Percentiles rank a stretch among this genome's conserved stretches.
phyloP scores from a whole-genome alignment of 2,113 vertebrate genomes.

The Scatophagus argus region DNA sequence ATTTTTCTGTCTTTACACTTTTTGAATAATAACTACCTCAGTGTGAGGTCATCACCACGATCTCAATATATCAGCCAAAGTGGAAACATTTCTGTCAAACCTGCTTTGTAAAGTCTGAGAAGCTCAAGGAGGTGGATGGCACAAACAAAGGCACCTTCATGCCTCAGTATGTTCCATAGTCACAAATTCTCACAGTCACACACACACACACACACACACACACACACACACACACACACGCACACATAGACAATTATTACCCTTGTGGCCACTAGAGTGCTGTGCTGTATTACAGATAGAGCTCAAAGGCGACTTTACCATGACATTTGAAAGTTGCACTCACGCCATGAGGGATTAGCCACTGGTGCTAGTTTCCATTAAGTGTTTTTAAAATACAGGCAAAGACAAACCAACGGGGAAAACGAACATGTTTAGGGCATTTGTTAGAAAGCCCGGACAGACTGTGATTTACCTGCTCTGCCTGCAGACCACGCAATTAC shows the following conservation, averaged over 20 bases:
- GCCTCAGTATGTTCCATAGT: conserved; percentile 4
- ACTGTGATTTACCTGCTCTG: conserved; percentile 21
- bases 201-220: conserved; percentile 36
- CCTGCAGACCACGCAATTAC: neutral
- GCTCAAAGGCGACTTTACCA: conserved; percentile 56
- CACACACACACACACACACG: conserved; percentile 31
- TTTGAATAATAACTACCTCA: conserved; percentile 25
- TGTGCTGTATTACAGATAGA: conserved; percentile 84
- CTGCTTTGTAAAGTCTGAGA: conserved; percentile 55
- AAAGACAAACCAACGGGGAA: conserved; percentile 25
- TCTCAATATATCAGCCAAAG: conserved; percentile 59
- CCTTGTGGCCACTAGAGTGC: conserved; percentile 86
- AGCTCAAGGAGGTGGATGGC: conserved; percentile 25
- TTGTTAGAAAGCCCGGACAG: conserved; percentile 22
- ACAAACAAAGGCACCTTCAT: conserved; percentile 45
- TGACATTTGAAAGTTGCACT: conserved; percentile 64
- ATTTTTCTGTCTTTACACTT: conserved; percentile 36
- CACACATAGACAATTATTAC: conserved; percentile 66
- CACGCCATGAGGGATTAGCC: conserved; percentile 42
- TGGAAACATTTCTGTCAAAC: conserved; percentile 57
- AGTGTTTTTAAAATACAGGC: conserved; percentile 41
- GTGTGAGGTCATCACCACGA: conserved; percentile 32
- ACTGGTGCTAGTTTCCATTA: conserved; percentile 20
- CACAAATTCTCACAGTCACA: conserved; percentile 20
- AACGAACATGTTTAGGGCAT: conserved; percentile 21